Evolutionary conservation across 2,797 vertebrate genomes (phyloP), one percentile per base, ranked within the genome.

Genomic region (Sebastes trivittatus): DNA sequence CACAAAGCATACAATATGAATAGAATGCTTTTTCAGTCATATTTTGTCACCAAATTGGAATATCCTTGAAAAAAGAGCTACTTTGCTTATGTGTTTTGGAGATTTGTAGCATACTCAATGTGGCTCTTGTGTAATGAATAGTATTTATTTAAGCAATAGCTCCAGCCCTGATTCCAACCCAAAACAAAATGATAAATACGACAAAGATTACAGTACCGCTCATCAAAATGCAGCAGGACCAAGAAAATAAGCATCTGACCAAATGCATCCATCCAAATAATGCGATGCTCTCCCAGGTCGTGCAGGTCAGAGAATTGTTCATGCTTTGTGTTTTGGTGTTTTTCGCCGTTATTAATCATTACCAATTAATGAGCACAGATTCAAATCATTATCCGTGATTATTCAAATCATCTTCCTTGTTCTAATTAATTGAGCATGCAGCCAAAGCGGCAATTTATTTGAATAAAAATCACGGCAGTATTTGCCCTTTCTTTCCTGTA

Each of bases 281-380:
- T 80, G 1, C 27, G 11, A n/a, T 29, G 34, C 23, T 78, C 62
- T 54, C 10, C 4, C 14, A 23, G 74, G 72, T 61, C 63, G n/a
- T 52, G 60, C n/a, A 67, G 60, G 63, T 64, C 67, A 67, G 38
- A 22, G 14, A 36, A 63, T 49, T 52, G 73, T 63, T 80, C 18
- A 76, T 89, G 91, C 92, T 91, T 92, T 93, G 91, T 92, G 89
- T 90, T 92, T 89, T 86, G 90, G 60, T 87, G 64, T 74, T 42
- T n/a, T 27, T 72, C 54, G 23, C 55, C 72, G 27, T 64, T 30
- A 34, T 78, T 80, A 91, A 90, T 93, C 80, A 87, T 25, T 38
- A 75, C 36, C 55, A 76, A 84, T 82, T 68, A 82, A 72, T 6
- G 2, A 77, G 38, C 55, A 13, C 65, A 30, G 22, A 89, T 84